Percentiles rank a stretch among this genome's conserved stretches.
These are phyloP conservation scores for Acrossocheilus fasciatus DNA, from an alignment of 2,797 vertebrate species.

Conservation along the genomic window DNA sequence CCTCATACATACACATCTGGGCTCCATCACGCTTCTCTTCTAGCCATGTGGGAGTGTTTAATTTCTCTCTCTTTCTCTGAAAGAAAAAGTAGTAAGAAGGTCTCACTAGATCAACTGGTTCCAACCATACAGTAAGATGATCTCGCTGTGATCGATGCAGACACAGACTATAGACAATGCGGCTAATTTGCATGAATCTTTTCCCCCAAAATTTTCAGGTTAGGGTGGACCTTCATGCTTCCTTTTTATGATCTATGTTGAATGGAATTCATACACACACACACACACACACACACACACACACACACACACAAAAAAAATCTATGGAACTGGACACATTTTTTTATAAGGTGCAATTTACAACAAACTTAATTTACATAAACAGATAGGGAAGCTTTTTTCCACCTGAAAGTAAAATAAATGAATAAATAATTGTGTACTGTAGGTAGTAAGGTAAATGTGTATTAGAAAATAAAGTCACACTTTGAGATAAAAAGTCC, in stretches of 20 bases:
- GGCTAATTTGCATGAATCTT: background rate
- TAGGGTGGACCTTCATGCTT: background rate
- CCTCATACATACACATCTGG: slow-evolving; percentile 59
- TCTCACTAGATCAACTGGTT: slow-evolving; percentile 68
- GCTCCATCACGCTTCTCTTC: slow-evolving; percentile 57
- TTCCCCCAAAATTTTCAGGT: background rate
- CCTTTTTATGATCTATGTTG: background rate
- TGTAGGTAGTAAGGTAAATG: background rate
- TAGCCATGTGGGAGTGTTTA: slow-evolving; percentile 76
- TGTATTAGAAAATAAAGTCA: background rate
- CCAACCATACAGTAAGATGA: slow-evolving; percentile 49
- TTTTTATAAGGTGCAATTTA: background rate
- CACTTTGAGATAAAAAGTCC: background rate
- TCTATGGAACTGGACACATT: background rate
- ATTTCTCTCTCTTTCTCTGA: slow-evolving; percentile 61
- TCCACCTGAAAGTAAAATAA: background rate
- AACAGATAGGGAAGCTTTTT: background rate
- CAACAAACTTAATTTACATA: background rate
- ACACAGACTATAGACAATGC: background rate
- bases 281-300: too few species aligned
- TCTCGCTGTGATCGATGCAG: slow-evolving; percentile 1
- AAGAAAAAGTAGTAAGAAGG: slow-evolving; percentile 59
- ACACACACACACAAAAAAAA: too few species aligned
- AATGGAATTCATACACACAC: background rate
- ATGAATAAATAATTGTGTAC: background rate